phyloP scores from a whole-genome alignment of 2,113 vertebrate genomes.

The Anas platyrhynchos region DNA sequence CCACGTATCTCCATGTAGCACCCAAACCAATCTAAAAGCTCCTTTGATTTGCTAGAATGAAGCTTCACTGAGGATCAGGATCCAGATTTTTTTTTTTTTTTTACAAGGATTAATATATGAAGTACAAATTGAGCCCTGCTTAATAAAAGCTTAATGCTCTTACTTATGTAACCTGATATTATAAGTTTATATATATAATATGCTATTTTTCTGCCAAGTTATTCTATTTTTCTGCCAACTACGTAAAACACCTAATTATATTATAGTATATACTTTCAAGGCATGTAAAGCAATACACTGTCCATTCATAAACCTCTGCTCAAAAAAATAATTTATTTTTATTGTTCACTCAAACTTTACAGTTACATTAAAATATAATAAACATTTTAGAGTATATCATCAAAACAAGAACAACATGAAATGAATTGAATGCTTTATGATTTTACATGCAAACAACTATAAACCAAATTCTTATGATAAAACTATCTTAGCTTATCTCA shows the following conservation, averaged over 20 bases:
- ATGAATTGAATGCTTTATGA: slow-evolving; percentile 10
- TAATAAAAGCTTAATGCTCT: slow-evolving; percentile 27
- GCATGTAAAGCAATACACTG: slow-evolving; percentile 59
- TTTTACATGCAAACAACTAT: slow-evolving; percentile 70
- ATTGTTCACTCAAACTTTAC: slow-evolving; percentile 73
- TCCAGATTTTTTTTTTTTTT: background rate
- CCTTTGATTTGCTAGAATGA: background rate
- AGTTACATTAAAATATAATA: slow-evolving; percentile 71
- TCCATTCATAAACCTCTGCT: slow-evolving; percentile 67
- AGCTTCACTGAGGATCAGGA: background rate
- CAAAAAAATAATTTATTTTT: slow-evolving; percentile 65
- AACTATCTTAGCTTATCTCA: background rate
- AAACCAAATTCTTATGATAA: slow-evolving; percentile 68
- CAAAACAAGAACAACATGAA: slow-evolving; percentile 76
- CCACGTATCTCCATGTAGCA: background rate
- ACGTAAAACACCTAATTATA: slow-evolving; percentile 49
- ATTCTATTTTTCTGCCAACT: slow-evolving; percentile 51
- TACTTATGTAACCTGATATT: slow-evolving; percentile 10
- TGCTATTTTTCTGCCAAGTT: slow-evolving; percentile 48
- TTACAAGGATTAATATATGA: background rate
- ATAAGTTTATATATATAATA: background rate
- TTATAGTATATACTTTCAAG: slow-evolving; percentile 56
- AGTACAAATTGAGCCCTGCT: background rate
- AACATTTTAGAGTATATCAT: slow-evolving; percentile 68
- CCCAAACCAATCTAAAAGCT: background rate